Evolutionary conservation across 2,888 invertebrate species (phyloP).

Genomic region (Herminia tarsipennalis): DNA sequence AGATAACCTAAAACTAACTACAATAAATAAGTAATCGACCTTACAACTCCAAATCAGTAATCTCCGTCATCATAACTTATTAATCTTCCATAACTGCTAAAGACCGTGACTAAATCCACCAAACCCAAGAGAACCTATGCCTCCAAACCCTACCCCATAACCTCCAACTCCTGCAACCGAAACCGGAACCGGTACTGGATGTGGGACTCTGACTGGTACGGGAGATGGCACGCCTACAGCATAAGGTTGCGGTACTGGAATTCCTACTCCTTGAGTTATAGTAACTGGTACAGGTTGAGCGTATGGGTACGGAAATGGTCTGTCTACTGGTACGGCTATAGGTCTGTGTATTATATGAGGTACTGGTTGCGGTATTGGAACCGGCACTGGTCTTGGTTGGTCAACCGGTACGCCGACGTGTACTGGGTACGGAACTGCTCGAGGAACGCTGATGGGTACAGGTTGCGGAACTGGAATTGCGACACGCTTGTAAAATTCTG

Average conservation of each 20-base stretch:
- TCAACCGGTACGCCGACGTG: constrained; percentile 80
- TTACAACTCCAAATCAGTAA: neutral
- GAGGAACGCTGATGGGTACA: constrained; percentile 63
- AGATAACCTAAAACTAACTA: neutral
- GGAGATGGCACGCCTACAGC: constrained; percentile 72
- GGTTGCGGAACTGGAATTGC: constrained; percentile 83
- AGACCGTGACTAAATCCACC: neutral
- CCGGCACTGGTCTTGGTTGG: constrained; percentile 76
- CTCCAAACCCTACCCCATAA: neutral
- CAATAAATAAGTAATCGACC: neutral
- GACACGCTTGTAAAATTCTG: constrained; percentile 79
- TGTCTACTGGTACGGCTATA: constrained; percentile 77
- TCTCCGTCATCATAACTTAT: neutral
- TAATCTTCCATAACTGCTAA: neutral
- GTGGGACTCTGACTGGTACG: constrained; percentile 70
- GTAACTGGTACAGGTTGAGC: constrained; percentile 83
- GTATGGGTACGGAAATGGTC: constrained; percentile 84
- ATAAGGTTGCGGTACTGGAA: constrained; percentile 84
- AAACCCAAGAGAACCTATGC: neutral
- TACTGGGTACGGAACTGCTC: constrained; percentile 80
- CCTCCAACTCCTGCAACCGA: constrained; percentile 31
- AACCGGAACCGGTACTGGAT: constrained; percentile 60
- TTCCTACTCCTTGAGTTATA: constrained; percentile 80
- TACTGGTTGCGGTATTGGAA: constrained; percentile 79
- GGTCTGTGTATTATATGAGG: constrained; percentile 78